Evolutionary conservation across 2,113 vertebrate genomes (phyloP).

Genomic region (Ovibos moschatus): DNA sequence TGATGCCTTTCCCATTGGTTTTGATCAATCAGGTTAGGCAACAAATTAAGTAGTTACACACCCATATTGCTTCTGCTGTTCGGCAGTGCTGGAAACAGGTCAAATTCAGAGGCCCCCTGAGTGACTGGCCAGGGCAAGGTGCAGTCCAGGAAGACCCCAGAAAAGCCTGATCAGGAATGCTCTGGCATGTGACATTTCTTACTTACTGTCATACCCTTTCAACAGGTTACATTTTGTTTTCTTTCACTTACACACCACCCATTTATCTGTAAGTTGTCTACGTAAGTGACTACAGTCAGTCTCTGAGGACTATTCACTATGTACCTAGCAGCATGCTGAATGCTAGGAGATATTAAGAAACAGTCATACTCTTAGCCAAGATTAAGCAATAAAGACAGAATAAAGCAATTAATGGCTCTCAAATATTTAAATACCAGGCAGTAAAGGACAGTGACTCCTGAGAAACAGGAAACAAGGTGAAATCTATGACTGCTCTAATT

Average conservation of each 20-base stretch:
- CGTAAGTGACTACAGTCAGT: not conserved
- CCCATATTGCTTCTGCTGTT: not conserved
- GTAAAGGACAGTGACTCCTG: not conserved
- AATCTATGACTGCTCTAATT: not conserved
- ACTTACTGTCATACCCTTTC: not conserved
- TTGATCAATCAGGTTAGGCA: not conserved
- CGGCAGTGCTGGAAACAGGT: not conserved
- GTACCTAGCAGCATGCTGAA: not conserved
- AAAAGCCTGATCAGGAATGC: not conserved
- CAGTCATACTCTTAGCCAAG: not conserved
- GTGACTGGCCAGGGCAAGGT: not conserved
- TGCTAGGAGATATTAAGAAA: not conserved
- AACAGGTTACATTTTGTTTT: not conserved
- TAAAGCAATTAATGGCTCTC: not conserved
- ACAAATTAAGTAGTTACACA: not conserved
- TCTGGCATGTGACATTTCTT: not conserved
- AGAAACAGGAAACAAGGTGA: not conserved
- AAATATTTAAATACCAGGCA: not conserved
- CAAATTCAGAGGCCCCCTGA: not conserved
- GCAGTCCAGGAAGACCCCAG: not conserved
- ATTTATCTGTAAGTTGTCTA: not conserved
- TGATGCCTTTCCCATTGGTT: not conserved
- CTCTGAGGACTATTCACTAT: not conserved
- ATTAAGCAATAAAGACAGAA: not conserved
- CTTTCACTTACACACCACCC: not conserved